Base-by-base conservation (phyloP, 2,888 invertebrate genomes). In the Periphyllus acericola region DNA sequence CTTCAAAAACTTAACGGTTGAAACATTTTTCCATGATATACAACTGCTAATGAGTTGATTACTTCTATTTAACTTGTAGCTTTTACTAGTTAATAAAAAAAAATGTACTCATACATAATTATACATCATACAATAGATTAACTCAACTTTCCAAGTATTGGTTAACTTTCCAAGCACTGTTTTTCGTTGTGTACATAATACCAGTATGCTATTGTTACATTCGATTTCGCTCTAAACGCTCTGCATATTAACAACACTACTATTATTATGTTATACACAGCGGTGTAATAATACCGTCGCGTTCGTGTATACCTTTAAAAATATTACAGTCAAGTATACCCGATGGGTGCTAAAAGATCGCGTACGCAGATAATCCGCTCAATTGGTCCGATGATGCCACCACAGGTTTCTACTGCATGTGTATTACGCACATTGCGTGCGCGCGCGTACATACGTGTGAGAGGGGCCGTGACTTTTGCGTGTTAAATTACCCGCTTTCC, bases 401-500 rank as follows among this genome's bases (percentile, higher is more conserved):
- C 84, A 17, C 72, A 46, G 71, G 81, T 82, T n/a, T 72, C 55
- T 6, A 32, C 71, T 14, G n/a, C 11, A 32, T 14, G 11, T 29
- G 29, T n/a, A 29, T 68, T 68, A 9, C 3, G n/a, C n/a, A n/a
- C 14, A n/a, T 5, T 6, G n/a, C 60, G 34, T 46, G n/a, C 34
- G 32, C 46, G 46, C 46, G 46, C 6, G n/a, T 19, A 11, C 6
- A 5, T 32, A n/a, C 5, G 83, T 4, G 83, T 36, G 75, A 66
- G 55, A 68, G 32, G 78, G 85, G 60, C 40, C 75, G 85, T 85
- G 85, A 85, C 85, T 85, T 85, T 78, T 71, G 85, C 85, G 85
- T 78, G 85, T 85, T 60, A 76, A 84, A 66, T 84, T 85, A 85
- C 85, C 85, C 85, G 85, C 78, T 85, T 85, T 68, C 25, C 5